Base-by-base conservation (phyloP, 2,113 vertebrate species). In the Dicrurus megarhynchus region DNA sequence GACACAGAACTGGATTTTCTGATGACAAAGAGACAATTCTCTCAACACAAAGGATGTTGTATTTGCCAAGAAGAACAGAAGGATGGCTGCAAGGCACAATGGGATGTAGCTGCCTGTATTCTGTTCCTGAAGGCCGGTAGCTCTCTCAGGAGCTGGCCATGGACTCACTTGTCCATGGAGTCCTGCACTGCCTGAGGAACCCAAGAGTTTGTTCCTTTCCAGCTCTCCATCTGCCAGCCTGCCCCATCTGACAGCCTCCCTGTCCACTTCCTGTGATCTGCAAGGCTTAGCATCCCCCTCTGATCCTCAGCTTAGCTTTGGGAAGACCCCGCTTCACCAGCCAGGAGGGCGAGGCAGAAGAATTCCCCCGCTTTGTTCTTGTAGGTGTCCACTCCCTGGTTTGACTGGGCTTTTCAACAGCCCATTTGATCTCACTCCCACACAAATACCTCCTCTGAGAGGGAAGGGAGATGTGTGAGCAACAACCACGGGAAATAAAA, bases 381-480 rank as follows among this genome's bases (percentile, higher is more conserved):
- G 33, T 13, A n/a, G 1, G 3, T 16, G 11, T 23, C 22, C 1
- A 0, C 33, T 42, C 0, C 0, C 47, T 77, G 47, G 7, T 26
- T 41, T 49, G 13, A 2, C 16, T 59, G 35, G 2, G 27, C 39
- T 89, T 56, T 50, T 10, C 30, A 52, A 13, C n/a, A 69, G 26
- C 65, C 14, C 44, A 52, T 87, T 59, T 83, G 70, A 42, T 88
- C 75, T 80, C 33, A 15, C 13, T 82, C 10, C 44, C 3, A 3
- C 60, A 37, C 13, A 15, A 26, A 42, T 2, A 56, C 67, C 57
- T 56, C 59, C 5, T 7, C n/a, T 8, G 59, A 33, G 76, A 86
- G 50, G 63, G 44, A 68, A 64, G 46, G 60, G 41, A 71, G 21
- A 14, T 5, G 16, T 27, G 32, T 5, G 52, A 75, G 14, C 33